These are phyloP conservation scores for Temnothorax nylanderi DNA, from an alignment of 1,140 invertebrate genomes.

Conservation along the genomic window DNA sequence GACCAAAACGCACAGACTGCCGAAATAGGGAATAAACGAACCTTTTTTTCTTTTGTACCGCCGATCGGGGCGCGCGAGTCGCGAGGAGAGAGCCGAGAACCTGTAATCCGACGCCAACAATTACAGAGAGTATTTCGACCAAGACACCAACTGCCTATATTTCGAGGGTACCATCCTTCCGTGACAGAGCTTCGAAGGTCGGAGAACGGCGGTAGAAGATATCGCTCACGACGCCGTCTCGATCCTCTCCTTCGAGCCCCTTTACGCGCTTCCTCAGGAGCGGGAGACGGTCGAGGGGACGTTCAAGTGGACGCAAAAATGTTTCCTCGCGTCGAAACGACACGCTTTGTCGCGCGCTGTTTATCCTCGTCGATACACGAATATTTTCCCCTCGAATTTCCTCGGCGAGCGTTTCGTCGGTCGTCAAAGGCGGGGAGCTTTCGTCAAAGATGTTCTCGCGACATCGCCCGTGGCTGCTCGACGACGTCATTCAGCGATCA, in stretches of 20 bases:
- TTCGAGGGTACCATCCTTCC: conserved; percentile 35
- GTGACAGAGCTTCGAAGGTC: neutral
- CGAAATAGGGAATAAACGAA: conserved; percentile 22
- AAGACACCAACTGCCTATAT: conserved; percentile 58
- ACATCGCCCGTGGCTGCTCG: neutral
- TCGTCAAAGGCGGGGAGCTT: neutral
- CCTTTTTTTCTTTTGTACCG: neutral
- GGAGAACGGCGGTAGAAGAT: neutral
- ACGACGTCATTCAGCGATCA: neutral
- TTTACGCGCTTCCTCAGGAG: neutral
- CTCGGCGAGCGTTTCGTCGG: conserved; percentile 1
- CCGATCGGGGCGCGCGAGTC: neutral
- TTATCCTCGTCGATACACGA: conserved; percentile 13
- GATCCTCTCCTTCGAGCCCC: neutral
- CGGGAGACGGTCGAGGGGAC: neutral
- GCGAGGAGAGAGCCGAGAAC: neutral
- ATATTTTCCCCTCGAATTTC: neutral
- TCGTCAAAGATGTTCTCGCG: conserved; percentile 10
- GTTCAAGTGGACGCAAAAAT: neutral
- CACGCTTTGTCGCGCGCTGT: conserved; percentile 6
- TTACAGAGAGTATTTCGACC: conserved; percentile 41
- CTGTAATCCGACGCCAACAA: neutral
- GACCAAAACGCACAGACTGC: conserved; percentile 58
- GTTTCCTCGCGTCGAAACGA: neutral
- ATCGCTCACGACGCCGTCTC: neutral